Evolutionary conservation across 2,113 vertebrate species (phyloP).

Genomic region (Spea bombifrons): DNA sequence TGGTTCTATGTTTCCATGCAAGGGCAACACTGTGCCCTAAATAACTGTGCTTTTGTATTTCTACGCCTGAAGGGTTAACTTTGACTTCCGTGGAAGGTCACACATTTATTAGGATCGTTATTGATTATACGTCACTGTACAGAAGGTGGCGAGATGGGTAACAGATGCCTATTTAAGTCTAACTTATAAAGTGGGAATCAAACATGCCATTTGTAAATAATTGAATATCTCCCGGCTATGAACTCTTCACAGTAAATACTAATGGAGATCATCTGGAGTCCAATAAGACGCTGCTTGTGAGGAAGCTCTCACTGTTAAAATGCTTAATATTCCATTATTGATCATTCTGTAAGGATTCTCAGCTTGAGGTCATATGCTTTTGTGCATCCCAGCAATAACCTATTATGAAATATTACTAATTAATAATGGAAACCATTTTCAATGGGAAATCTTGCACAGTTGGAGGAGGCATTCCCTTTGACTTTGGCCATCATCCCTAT

Average conservation of each 20-base stretch:
- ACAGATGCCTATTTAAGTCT: neutral
- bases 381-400: constrained; percentile 1
- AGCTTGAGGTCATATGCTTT: constrained; percentile 6
- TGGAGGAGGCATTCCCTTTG: neutral
- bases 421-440: constrained; percentile 24
- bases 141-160: neutral
- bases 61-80: neutral
- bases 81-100: neutral
- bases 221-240: constrained; percentile 26
- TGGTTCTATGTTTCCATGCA: no score
- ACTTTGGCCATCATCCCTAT: neutral
- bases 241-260: constrained; percentile 17
- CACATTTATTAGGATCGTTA: neutral
- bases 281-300: neutral
- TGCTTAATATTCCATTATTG: constrained; percentile 39
- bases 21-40: no score
- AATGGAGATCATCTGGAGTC: constrained; percentile 4
- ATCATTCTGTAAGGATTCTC: constrained; percentile 13
- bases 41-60: no score
- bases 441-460: neutral
- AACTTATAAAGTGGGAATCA: neutral
- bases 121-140: neutral
- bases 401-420: constrained; percentile 10
- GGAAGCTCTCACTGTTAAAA: constrained; percentile 29
- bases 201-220: constrained; percentile 39